A percentile compares a stretch with the other conserved stretches of the same genome.
Conservation (phyloP, 2,888 invertebrate species). For the Alitta virens region DNA sequence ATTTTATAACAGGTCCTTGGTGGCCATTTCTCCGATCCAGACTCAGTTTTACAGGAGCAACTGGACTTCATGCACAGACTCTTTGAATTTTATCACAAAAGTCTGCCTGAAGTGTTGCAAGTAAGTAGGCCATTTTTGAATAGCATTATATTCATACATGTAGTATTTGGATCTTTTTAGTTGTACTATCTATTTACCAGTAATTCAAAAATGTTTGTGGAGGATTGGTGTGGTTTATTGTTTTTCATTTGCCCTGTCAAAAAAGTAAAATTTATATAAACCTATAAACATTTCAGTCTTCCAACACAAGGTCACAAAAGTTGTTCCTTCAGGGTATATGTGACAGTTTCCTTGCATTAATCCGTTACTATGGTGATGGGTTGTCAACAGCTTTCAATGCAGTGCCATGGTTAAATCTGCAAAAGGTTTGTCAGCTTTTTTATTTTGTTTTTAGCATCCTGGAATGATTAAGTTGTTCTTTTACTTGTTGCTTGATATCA, state of each 20-base stretch:
- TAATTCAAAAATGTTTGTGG: no score
- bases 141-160: no score
- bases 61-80: constrained; percentile 75
- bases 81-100: constrained; percentile 80
- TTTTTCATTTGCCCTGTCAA: background rate
- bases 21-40: constrained; percentile 80
- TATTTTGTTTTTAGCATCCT: no score
- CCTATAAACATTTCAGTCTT: background rate
- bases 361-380: constrained; percentile 79
- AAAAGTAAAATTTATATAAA: background rate
- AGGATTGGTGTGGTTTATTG: background rate
- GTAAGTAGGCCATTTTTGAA: constrained; percentile 48
- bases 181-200: no score
- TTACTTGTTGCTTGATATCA: no score
- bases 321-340: constrained; percentile 63
- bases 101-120: constrained; percentile 71
- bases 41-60: constrained; percentile 77
- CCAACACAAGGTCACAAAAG: background rate
- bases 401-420: constrained; percentile 73
- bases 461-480: no score
- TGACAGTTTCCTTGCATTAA: constrained; percentile 83
- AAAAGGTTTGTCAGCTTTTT: constrained; percentile 1
- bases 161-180: background rate
- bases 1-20: constrained; percentile 63
- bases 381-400: constrained; percentile 66